phyloP scores from a whole-genome alignment of 2,888 invertebrate species.

The Cyrtodaria siliqua region DNA sequence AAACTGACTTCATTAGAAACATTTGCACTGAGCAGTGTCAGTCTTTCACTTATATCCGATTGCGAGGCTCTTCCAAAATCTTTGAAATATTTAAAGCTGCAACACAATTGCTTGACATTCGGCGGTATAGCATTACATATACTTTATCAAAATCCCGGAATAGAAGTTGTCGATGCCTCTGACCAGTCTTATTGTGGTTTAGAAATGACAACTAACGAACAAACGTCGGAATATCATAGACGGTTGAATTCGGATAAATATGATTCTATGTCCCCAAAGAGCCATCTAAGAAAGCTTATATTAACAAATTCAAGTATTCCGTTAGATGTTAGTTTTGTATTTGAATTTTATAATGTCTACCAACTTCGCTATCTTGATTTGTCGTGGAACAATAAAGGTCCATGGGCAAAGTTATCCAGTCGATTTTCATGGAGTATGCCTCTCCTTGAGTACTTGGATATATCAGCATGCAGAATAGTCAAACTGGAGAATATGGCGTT shows the following conservation, averaged over 20 bases:
- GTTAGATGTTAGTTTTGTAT: not conserved
- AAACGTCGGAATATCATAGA: too few species aligned
- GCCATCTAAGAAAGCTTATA: too few species aligned
- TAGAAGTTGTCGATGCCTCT: too few species aligned
- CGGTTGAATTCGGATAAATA: too few species aligned
- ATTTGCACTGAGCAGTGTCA: not conserved
- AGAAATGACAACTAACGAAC: too few species aligned
- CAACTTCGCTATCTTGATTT: constrained; percentile 13
- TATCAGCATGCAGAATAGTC: constrained; percentile 14
- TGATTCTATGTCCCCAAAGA: too few species aligned
- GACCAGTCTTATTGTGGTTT: too few species aligned
- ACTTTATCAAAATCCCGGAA: too few species aligned
- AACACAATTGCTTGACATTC: too few species aligned
- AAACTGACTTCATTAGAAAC: not conserved
- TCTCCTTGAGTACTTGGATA: constrained; percentile 14
- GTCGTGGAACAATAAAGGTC: constrained; percentile 12
- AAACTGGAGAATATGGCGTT: constrained; percentile 6
- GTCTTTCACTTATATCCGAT: too few species aligned
- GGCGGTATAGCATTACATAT: not conserved
- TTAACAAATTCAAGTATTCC: not conserved
- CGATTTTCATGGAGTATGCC: not conserved
- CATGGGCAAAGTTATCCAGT: not conserved
- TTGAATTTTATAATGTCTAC: not conserved
- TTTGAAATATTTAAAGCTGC: not conserved
- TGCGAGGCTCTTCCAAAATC: not conserved